Conservation (phyloP, 1,140 invertebrate species). For the Habropoda laboriosa region DNA sequence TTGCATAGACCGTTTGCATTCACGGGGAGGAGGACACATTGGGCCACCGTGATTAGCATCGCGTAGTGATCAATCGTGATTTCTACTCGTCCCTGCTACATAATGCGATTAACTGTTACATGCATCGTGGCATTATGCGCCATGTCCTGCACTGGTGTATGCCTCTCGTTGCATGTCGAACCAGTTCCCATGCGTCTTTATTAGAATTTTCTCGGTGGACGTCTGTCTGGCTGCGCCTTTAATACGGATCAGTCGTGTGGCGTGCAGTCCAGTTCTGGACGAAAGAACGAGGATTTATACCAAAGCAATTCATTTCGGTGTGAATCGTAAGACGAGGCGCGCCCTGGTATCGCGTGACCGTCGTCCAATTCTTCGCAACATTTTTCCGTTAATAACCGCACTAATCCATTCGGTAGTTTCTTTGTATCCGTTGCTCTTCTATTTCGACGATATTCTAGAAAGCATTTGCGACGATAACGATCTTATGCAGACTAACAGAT, state of each 20-base stretch:
- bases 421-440: background rate
- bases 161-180: constrained; percentile 22
- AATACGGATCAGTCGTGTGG: background rate
- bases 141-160: constrained; percentile 23
- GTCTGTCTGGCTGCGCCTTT: background rate
- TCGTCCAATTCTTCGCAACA: constrained; percentile 8
- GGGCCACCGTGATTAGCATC: background rate
- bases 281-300: constrained; percentile 27
- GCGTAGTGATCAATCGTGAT: constrained; percentile 34
- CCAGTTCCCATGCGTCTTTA: constrained; percentile 47
- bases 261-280: background rate
- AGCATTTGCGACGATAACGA: constrained; percentile 31
- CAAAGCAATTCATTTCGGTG: constrained; percentile 30
- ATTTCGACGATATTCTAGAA: constrained; percentile 14
- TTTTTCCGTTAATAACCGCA: constrained; percentile 43
- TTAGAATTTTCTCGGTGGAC: constrained; percentile 32
- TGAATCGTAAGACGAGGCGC: constrained; percentile 41
- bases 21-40: background rate
- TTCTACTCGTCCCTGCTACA: constrained; percentile 48
- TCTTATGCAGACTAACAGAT: constrained; percentile 29
- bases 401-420: constrained; percentile 21
- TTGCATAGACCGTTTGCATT: background rate
- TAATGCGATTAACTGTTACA: constrained; percentile 62
- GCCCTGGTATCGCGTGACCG: constrained; percentile 55
- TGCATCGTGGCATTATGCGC: constrained; percentile 30